These are phyloP conservation scores for Scortum barcoo DNA, from an alignment of 2,113 vertebrate genomes.

Conservation along the genomic window DNA sequence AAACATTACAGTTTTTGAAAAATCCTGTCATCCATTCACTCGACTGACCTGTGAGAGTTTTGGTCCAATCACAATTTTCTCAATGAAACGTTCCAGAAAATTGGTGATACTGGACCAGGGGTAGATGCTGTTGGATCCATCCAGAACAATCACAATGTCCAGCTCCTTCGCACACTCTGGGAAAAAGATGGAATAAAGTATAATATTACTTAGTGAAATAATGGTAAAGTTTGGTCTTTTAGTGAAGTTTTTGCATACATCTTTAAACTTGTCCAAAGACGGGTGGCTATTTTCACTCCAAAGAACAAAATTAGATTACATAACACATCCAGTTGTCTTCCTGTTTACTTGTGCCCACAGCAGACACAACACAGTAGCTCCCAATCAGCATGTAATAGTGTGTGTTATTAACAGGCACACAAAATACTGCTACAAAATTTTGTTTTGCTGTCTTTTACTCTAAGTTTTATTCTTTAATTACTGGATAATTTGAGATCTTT, in stretches of 20 bases:
- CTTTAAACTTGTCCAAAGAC: background rate
- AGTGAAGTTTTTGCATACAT: background rate
- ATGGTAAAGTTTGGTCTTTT: background rate
- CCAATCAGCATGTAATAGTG: constrained; percentile 9
- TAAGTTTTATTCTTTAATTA: constrained; percentile 2
- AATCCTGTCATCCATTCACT: background rate
- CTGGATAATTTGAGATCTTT: background rate
- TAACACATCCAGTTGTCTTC: constrained; percentile 7
- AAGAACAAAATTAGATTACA: constrained; percentile 1
- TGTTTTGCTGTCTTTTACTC: no score
- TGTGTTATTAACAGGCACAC: no score
- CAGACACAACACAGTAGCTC: background rate
- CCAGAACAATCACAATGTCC: constrained; percentile 95
- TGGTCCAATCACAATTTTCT: constrained; percentile 90
- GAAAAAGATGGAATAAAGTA: constrained; percentile 58
- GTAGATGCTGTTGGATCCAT: constrained; percentile 98
- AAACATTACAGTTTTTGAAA: background rate
- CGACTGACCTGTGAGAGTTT: constrained; percentile 90
- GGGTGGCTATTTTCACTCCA: background rate
- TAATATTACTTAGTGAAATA: background rate
- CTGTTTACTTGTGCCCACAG: constrained; percentile 21
- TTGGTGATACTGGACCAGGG: constrained; percentile 90
- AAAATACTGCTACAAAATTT: no score
- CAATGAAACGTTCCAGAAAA: constrained; percentile 89
- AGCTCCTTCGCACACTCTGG: constrained; percentile 91